Evolutionary conservation across 2,797 vertebrate genomes (phyloP).

Genomic region (Rhinatrema bivittatum): DNA sequence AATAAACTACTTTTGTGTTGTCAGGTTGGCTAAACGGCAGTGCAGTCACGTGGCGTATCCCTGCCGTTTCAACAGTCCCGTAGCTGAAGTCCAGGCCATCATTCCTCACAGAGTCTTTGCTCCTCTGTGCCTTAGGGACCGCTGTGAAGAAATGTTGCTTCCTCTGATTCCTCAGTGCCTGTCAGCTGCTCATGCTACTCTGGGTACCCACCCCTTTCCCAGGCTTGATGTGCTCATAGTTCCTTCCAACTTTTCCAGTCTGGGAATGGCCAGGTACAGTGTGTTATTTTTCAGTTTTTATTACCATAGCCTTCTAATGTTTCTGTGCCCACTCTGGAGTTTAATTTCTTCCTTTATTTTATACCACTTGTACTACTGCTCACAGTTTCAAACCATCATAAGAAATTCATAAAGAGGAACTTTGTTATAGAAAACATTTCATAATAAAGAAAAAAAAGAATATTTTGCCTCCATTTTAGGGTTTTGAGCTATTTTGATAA

Average conservation of each 20-base stretch:
- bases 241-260: conserved; percentile 85
- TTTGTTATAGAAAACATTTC: too few relatives aligned
- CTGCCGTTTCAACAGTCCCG: conserved; percentile 71
- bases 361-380: too few relatives aligned
- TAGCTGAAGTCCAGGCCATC: conserved; percentile 59
- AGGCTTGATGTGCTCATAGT: conserved; percentile 88
- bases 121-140: conserved; percentile 58
- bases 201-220: conserved; percentile 87
- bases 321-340: too few relatives aligned
- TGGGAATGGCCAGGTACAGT: conserved; percentile 92
- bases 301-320: too few relatives aligned
- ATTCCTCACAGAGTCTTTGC: conserved; percentile 85
- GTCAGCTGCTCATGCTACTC: conserved; percentile 66
- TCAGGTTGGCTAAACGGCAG: conserved; percentile 27
- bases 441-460: too few relatives aligned
- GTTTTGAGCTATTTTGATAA: too few relatives aligned
- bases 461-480: too few relatives aligned
- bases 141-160: conserved; percentile 62
- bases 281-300: neutral
- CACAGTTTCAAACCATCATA: too few relatives aligned
- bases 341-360: too few relatives aligned
- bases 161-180: conserved; percentile 75
- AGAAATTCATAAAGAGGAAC: too few relatives aligned
- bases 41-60: conserved; percentile 80
- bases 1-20: neutral